phyloP scores from a whole-genome alignment of 2,888 invertebrate genomes.

The Subacronicta megacephala region DNA sequence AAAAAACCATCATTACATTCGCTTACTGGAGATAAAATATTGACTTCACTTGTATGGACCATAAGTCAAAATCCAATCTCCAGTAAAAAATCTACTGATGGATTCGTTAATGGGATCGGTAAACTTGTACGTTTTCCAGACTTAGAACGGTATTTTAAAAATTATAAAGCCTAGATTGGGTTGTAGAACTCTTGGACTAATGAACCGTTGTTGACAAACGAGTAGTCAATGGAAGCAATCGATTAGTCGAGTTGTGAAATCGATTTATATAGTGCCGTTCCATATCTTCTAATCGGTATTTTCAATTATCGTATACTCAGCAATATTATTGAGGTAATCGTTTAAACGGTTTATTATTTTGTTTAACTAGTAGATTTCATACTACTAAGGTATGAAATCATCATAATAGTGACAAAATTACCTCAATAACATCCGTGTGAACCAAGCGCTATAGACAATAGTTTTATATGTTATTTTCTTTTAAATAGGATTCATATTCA shows the following conservation, averaged over 20 bases:
- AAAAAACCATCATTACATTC: no score
- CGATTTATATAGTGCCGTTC: conserved; percentile 18
- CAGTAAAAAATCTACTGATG: no score
- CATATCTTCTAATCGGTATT: conserved; percentile 21
- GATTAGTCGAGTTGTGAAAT: conserved; percentile 31
- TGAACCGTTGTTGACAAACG: conserved; percentile 28
- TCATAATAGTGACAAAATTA: background rate
- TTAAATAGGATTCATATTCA: no score
- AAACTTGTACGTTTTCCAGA: background rate
- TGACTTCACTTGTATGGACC: no score
- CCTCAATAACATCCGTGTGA: conserved; percentile 14
- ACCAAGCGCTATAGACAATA: conserved; percentile 16
- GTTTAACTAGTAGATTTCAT: background rate
- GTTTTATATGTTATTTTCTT: conserved; percentile 10
- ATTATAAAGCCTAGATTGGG: conserved; percentile 1
- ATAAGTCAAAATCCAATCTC: no score
- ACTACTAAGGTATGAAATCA: background rate
- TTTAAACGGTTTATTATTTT: conserved; percentile 2
- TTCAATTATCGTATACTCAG: conserved; percentile 22
- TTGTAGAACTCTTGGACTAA: conserved; percentile 12
- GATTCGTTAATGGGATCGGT: no score
- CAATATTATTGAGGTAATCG: background rate
- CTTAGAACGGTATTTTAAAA: no score
- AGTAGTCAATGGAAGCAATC: conserved; percentile 11
- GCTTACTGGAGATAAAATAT: no score